A percentile compares a stretch with the other conserved stretches of the same genome.
phyloP scores from a whole-genome alignment of 2,888 invertebrate genomes.

The Taenaris catops region DNA sequence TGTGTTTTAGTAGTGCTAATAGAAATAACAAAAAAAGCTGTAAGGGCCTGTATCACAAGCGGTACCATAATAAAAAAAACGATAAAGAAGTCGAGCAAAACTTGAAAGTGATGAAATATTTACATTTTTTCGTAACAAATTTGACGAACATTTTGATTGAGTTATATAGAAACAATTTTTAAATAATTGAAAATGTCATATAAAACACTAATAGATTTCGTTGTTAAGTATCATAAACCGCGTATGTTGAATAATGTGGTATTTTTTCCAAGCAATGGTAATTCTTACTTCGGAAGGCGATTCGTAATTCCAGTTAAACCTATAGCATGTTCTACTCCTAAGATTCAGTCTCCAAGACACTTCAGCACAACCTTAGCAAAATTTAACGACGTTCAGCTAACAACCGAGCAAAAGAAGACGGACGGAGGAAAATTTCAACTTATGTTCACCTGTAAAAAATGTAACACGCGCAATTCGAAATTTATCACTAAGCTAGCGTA shows the following conservation, averaged over 20 bases:
- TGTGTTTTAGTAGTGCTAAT: too few species aligned
- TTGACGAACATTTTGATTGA: too few species aligned
- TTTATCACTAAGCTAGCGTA: slow-evolving; percentile 92
- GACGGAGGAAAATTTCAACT: slow-evolving; percentile 83
- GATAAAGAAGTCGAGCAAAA: too few species aligned
- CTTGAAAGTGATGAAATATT: too few species aligned
- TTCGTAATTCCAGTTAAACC: slow-evolving; percentile 40
- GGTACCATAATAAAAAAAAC: too few species aligned
- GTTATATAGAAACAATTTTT: background rate
- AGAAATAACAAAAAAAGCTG: too few species aligned
- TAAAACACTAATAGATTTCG: slow-evolving; percentile 64
- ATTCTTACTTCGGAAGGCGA: slow-evolving; percentile 63
- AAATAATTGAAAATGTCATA: slow-evolving; percentile 46
- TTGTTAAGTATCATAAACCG: slow-evolving; percentile 66
- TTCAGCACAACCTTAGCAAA: slow-evolving; percentile 46
- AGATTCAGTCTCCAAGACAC: slow-evolving; percentile 48
- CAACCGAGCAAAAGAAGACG: slow-evolving; percentile 37
- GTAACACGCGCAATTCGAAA: slow-evolving; percentile 87
- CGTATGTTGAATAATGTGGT: slow-evolving; percentile 62
- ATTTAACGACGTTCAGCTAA: slow-evolving; percentile 39
- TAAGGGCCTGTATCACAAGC: too few species aligned
- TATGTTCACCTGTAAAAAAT: slow-evolving; percentile 94
- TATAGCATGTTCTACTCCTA: slow-evolving; percentile 47
- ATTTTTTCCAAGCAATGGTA: slow-evolving; percentile 67
- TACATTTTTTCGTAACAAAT: too few species aligned